phyloP scores from a whole-genome alignment of 1,140 invertebrate genomes.

The Episyrphus balteatus region DNA sequence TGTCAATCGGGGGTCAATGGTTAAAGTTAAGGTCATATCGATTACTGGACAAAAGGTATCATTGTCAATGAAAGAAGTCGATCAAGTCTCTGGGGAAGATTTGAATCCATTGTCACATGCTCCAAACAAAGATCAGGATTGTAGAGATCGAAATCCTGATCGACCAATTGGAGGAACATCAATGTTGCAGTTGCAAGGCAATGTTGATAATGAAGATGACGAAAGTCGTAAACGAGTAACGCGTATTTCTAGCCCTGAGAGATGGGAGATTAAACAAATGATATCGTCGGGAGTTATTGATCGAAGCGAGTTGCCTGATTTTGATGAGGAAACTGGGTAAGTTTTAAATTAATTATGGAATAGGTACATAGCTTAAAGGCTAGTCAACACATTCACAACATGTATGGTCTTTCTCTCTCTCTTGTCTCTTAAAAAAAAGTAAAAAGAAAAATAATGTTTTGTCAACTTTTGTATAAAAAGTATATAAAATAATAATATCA shows the following conservation, averaged over 20 bases:
- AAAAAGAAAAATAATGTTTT: no score
- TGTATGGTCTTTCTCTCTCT: no score
- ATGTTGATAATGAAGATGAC: constrained; percentile 64
- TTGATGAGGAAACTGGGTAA: constrained; percentile 76
- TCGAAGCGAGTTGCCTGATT: constrained; percentile 81
- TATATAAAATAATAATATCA: no score
- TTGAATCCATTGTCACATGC: constrained; percentile 73
- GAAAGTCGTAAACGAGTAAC: constrained; percentile 72
- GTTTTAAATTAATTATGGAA: neutral
- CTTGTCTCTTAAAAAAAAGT: no score
- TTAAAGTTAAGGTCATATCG: constrained; percentile 85
- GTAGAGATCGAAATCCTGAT: constrained; percentile 75
- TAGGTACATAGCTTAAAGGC: no score
- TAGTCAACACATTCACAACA: no score
- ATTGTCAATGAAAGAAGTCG: constrained; percentile 97
- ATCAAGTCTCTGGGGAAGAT: constrained; percentile 89
- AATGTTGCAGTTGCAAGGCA: constrained; percentile 53
- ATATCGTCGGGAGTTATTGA: constrained; percentile 73
- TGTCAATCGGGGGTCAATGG: constrained; percentile 79
- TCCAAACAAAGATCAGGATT: constrained; percentile 51
- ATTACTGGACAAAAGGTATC: constrained; percentile 90
- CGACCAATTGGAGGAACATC: constrained; percentile 52
- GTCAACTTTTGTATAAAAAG: no score
- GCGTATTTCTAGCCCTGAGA: constrained; percentile 90
- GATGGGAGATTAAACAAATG: constrained; percentile 85